Evolutionary conservation across 2,797 vertebrate genomes (phyloP).

Genomic region (Centroberyx gerrardi): DNA sequence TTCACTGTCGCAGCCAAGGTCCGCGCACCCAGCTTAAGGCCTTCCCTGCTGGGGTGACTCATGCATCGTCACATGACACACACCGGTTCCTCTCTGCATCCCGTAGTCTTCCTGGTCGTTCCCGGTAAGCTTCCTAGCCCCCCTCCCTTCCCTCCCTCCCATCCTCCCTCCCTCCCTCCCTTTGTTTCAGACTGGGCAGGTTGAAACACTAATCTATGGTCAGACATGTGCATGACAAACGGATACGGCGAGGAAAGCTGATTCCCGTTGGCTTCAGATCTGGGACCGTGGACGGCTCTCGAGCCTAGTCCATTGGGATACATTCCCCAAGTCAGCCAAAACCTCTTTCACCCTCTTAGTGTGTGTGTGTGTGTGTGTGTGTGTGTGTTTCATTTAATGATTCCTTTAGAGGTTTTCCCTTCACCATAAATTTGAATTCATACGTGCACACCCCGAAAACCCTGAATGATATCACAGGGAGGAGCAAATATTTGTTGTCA

Average conservation of each 20-base stretch:
- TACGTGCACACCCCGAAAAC: slow-evolving; percentile 38
- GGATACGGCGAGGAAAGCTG: not conserved
- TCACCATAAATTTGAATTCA: slow-evolving; percentile 14
- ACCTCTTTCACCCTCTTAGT: not conserved
- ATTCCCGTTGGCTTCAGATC: not conserved
- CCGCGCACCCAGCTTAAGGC: slow-evolving; percentile 61
- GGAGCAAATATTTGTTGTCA: slow-evolving; percentile 40
- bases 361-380: slow-evolving; percentile 1
- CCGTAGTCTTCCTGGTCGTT: slow-evolving; percentile 75
- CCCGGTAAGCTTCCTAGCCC: slow-evolving; percentile 30
- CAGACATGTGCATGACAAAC: not conserved
- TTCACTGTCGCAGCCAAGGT: slow-evolving; percentile 58
- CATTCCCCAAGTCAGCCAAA: slow-evolving; percentile 33
- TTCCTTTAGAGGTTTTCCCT: slow-evolving; percentile 20
- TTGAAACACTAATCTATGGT: not conserved
- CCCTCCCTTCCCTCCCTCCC: not conserved
- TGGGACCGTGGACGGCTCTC: not conserved
- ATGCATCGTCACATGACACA: slow-evolving; percentile 61
- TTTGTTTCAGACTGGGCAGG: not conserved
- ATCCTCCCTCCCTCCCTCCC: slow-evolving; percentile 24
- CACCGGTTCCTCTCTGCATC: slow-evolving; percentile 43
- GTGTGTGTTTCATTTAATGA: slow-evolving; percentile 34
- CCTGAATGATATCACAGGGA: slow-evolving; percentile 36
- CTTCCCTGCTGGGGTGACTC: slow-evolving; percentile 57
- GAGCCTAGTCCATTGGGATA: slow-evolving; percentile 28